Conservation (phyloP, 2,888 invertebrate genomes). For the Antheraea assamensis region DNA sequence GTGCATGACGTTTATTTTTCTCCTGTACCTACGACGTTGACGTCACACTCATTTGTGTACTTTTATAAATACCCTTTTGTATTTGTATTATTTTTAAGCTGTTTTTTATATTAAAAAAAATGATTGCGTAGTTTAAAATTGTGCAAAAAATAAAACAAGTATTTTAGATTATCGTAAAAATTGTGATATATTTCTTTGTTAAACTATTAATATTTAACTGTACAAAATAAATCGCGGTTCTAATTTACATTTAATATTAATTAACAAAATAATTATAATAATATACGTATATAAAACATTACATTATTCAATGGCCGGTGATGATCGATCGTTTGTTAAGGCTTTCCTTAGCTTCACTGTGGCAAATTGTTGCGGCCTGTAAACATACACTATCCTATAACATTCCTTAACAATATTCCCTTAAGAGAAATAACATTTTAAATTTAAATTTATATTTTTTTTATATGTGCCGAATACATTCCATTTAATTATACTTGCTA, state of each 20-base stretch:
- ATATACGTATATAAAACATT: slow-evolving; percentile 57
- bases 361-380: slow-evolving; percentile 93
- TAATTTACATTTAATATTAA: slow-evolving; percentile 79
- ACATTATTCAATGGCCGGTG: slow-evolving; percentile 85
- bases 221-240: slow-evolving; percentile 80
- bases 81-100: not conserved
- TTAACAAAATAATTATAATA: slow-evolving; percentile 73
- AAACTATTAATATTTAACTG: slow-evolving; percentile 82
- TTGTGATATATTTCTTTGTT: slow-evolving; percentile 81
- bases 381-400: slow-evolving; percentile 25
- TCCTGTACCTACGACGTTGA: slow-evolving; percentile 37
- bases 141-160: slow-evolving; percentile 49
- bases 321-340: slow-evolving; percentile 92
- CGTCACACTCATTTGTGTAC: slow-evolving; percentile 30
- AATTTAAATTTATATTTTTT: not conserved
- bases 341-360: slow-evolving; percentile 94
- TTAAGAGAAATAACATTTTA: not conserved
- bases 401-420: slow-evolving; percentile 26
- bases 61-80: slow-evolving; percentile 10
- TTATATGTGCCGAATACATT: not conserved
- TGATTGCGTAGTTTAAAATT: not conserved
- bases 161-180: slow-evolving; percentile 72
- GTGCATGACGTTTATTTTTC: slow-evolving; percentile 69
- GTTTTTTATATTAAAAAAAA: not conserved
- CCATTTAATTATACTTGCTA: not conserved